Base-by-base conservation (phyloP, 2,888 invertebrate species). In the Dorcus parallelipipedus region DNA sequence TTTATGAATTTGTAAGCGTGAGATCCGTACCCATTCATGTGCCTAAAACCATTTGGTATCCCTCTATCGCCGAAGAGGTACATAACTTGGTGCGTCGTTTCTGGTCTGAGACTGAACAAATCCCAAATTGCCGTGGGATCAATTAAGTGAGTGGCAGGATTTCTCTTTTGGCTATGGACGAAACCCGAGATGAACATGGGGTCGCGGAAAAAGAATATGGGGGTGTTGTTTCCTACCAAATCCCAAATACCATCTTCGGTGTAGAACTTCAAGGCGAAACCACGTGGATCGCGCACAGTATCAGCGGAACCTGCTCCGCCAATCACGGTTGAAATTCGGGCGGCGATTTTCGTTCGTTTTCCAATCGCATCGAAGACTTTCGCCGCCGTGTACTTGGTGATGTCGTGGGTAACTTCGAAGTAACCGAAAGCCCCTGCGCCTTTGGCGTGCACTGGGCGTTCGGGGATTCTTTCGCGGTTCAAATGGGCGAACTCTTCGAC, bases 71-170 rank as follows among this genome's bases (percentile, higher is more conserved):
- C 86, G 76, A 96, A 97, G 69, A 96, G 77, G 78, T 96, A 88
- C 73, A 90, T 76, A 9, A 86, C 79, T 74, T 96, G 96, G 75
- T 97, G 96, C 40, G 86, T 86, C 1, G 90, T 83, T 78, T 97
- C 97, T 0, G 95, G 94, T 45, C 96, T 84, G 49, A 97, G 80
- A 0, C 91, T 87, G 66, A 95, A 83, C 74, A 97, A 97, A 77
- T 97, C 97, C 97, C 97, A 97, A 75, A 95, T 93, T 93, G 95
- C 95, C 73, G 97, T 91, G 2, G 91, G 80, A 80, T 97, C 96
- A 80, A 94, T 95, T 45, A 96, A 80, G 73, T 93, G 91, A 0
- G 93, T 93, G 45, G 85, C 89, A 0, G 98, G 98, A 76, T 98
- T 97, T 65, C 97, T 85, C 77, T 97, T 98, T 76, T 97, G 97